A percentile compares a stretch with the other conserved stretches of the same genome.
These are phyloP conservation scores for Trachelus iudaicus DNA, from an alignment of 2,888 invertebrate species.

Conservation along the genomic window DNA sequence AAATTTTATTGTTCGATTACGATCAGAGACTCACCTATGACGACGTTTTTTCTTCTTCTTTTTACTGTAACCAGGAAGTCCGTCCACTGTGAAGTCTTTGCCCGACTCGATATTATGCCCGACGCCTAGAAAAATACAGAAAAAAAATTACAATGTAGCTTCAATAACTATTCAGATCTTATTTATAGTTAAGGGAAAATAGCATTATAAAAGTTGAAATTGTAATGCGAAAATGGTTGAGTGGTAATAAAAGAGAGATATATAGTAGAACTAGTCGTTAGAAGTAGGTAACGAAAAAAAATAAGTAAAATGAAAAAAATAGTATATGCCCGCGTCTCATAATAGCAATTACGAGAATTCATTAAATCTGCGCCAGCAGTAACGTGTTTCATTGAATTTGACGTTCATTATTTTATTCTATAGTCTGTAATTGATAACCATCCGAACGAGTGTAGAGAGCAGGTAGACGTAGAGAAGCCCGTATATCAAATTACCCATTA, in stretches of 20 bases:
- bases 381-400: constrained; percentile 18
- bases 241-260: background rate
- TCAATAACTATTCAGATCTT: background rate
- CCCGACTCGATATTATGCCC: constrained; percentile 77
- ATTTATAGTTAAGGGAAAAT: background rate
- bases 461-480: constrained; percentile 32
- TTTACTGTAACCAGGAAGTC: constrained; percentile 82
- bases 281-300: background rate
- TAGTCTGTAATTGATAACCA: constrained; percentile 53
- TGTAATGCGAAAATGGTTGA: constrained; percentile 3
- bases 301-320: background rate
- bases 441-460: constrained; percentile 25
- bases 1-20: constrained; percentile 20
- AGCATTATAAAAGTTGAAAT: background rate
- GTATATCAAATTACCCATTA: constrained; percentile 60
- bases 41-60: constrained; percentile 96
- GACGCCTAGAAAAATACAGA: constrained; percentile 70
- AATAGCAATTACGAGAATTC: background rate
- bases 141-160: background rate
- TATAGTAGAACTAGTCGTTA: background rate
- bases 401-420: constrained; percentile 48
- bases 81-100: constrained; percentile 87
- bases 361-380: background rate
- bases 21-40: constrained; percentile 79
- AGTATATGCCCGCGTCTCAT: background rate